Conservation (phyloP, 2,888 invertebrate species). For the Melanostoma mellinum region DNA sequence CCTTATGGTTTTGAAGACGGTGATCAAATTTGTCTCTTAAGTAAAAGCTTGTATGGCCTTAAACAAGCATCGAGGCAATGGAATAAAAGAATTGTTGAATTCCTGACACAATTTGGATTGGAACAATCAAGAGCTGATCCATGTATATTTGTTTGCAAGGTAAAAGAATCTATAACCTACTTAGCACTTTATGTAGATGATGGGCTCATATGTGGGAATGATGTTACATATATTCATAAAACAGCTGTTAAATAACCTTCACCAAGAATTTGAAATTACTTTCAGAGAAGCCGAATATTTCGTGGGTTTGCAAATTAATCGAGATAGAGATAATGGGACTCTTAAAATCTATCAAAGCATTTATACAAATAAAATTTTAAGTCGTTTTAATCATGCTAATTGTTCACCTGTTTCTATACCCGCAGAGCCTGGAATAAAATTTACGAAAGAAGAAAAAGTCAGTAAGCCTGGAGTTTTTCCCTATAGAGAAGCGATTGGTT, state of each 20-base stretch:
- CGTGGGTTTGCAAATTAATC: slow-evolving; percentile 64
- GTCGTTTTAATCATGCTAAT: slow-evolving; percentile 41
- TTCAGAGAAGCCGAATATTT: slow-evolving; percentile 78
- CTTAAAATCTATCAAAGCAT: slow-evolving; percentile 42
- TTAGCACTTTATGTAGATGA: slow-evolving; percentile 74
- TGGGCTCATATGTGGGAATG: slow-evolving; percentile 64
- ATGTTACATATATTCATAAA: slow-evolving; percentile 5
- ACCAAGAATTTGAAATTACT: slow-evolving; percentile 44
- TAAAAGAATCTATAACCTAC: slow-evolving; percentile 46
- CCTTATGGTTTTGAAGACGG: too few relatives aligned
- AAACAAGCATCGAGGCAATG: too few relatives aligned
- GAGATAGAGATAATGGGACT: slow-evolving; percentile 30
- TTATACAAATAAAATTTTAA: slow-evolving; percentile 41
- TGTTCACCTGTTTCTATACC: slow-evolving; percentile 38
- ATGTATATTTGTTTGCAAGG: slow-evolving; percentile 58
- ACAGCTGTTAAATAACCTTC: slow-evolving; percentile 15
- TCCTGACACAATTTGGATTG: too few relatives aligned
- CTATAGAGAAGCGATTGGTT: slow-evolving; percentile 52
- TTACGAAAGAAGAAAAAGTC: slow-evolving; percentile 18
- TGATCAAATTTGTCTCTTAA: too few relatives aligned
- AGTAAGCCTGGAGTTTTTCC: slow-evolving; percentile 21
- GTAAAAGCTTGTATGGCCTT: too few relatives aligned
- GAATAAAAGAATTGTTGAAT: too few relatives aligned
- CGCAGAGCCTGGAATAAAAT: slow-evolving; percentile 45
- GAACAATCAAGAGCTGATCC: slow-evolving; percentile 48